Conservation (phyloP, 2,888 invertebrate genomes). For the Phymatocera aterrima region DNA sequence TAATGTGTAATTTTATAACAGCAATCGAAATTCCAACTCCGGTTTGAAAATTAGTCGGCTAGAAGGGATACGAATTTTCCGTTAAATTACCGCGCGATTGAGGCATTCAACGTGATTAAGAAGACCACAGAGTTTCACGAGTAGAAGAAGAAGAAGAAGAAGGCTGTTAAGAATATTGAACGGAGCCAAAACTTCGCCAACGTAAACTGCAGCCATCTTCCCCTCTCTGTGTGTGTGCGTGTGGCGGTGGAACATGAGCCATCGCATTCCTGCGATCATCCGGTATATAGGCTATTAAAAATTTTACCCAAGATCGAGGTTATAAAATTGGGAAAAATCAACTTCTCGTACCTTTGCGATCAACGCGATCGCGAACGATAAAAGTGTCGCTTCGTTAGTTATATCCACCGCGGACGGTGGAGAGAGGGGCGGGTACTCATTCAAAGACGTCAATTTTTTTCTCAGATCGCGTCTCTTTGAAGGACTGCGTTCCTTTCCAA, state of each 20-base stretch:
- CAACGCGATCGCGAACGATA: not conserved
- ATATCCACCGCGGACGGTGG: not conserved
- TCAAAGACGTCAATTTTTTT: slow-evolving; percentile 18
- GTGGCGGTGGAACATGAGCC: no score
- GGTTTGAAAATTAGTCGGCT: not conserved
- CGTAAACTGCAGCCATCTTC: not conserved
- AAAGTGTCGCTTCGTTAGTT: not conserved
- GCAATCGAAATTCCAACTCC: not conserved
- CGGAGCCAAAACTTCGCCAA: not conserved
- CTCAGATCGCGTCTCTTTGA: not conserved
- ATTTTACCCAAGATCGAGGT: not conserved
- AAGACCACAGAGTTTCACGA: not conserved
- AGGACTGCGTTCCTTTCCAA: slow-evolving; percentile 1
- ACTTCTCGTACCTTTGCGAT: not conserved
- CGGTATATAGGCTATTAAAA: not conserved
- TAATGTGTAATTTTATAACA: not conserved
- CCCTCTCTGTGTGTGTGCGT: not conserved
- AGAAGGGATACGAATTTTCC: not conserved
- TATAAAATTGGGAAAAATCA: not conserved
- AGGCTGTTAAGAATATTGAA: no score
- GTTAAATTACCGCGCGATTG: not conserved
- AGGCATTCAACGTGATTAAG: not conserved
- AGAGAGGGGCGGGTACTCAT: not conserved
- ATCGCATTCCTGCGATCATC: no score
- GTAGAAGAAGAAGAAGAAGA: not conserved